Evolutionary conservation across 2,113 vertebrate genomes (phyloP), one percentile per base, ranked within the genome.

Genomic region (Carassius auratus): DNA sequence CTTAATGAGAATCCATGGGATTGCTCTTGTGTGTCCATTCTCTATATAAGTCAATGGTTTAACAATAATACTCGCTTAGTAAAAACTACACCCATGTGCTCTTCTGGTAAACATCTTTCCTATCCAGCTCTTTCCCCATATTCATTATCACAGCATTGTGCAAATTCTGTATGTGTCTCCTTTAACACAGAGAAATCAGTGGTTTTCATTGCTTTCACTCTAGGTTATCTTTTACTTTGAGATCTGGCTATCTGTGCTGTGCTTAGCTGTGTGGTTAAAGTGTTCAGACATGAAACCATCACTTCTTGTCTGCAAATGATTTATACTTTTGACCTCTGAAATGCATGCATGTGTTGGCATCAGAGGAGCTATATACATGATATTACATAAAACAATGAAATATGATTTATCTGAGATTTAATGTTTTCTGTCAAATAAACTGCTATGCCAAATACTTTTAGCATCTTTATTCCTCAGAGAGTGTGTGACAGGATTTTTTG

Each of bases 1-100:
- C 86, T 94, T 76, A 88, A 89, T 4, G 88, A 66, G 21, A 93
- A 95, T 30, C 68, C 84, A 62, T 95, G 93, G 94, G 74, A 92
- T 48, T 94, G 94, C n/a, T 78, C 78, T 75, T 84, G 87, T 48
- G 14, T 38, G 1, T 64, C 45, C 8, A 84, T 86, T 14, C 45
- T 76, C 5, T 91, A 93, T 88, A 52, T 93, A 81, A 90, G 90
- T 64, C 69, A 62, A 81, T 94, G 94, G 94, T 66, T 91, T 48
- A 75, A 62, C 15, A 73, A 9, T 3, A 84, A 92, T 45, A 38
- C 50, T 30, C 36, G 75, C 1, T 86, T 88, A 19, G 55, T 92
- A 0, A 57, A 82, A 45, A 88, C 89, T 30, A 3, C 75, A 23
- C 85, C 91, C 0, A 38, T 8, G 21, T 94, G 92, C 81, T 78